These are phyloP conservation scores for Nomada lathburiana DNA, from an alignment of 2,888 invertebrate species.

Conservation along the genomic window DNA sequence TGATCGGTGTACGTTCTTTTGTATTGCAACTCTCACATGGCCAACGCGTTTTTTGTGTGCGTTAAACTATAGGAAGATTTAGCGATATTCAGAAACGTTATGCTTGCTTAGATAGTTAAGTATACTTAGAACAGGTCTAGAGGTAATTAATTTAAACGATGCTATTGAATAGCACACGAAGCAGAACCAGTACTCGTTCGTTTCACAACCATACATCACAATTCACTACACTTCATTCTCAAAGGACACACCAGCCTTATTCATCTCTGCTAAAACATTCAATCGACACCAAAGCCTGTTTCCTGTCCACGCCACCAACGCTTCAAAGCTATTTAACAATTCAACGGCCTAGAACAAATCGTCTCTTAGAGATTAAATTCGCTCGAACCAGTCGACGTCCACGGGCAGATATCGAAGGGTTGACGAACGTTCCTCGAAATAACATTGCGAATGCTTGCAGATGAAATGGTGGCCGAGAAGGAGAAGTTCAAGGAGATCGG, in stretches of 20 bases:
- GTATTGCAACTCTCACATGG: not conserved
- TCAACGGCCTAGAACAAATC: not conserved
- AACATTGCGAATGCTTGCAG: slow-evolving; percentile 86
- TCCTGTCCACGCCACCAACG: slow-evolving; percentile 29
- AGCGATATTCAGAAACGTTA: not conserved
- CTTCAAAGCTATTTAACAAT: slow-evolving; percentile 19
- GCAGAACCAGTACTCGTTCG: not conserved
- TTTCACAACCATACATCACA: not conserved
- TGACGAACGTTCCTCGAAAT: slow-evolving; percentile 39
- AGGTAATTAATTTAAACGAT: not conserved
- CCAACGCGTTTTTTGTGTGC: not conserved
- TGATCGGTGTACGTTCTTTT: not conserved
- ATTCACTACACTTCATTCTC: not conserved
- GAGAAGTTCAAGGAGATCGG: slow-evolving; percentile 97
- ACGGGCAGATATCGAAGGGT: slow-evolving; percentile 5
- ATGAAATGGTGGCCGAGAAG: slow-evolving; percentile 94
- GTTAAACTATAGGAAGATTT: not conserved
- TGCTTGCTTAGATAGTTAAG: not conserved
- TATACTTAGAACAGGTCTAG: not conserved
- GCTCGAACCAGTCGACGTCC: slow-evolving; percentile 3
- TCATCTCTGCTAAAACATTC: slow-evolving; percentile 9
- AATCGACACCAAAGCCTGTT: not conserved
- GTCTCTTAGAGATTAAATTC: slow-evolving; percentile 14
- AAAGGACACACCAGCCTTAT: not conserved
- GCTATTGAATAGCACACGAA: no score